phyloP scores from a whole-genome alignment of 2,797 vertebrate genomes.

The Loriculus beryllinus region DNA sequence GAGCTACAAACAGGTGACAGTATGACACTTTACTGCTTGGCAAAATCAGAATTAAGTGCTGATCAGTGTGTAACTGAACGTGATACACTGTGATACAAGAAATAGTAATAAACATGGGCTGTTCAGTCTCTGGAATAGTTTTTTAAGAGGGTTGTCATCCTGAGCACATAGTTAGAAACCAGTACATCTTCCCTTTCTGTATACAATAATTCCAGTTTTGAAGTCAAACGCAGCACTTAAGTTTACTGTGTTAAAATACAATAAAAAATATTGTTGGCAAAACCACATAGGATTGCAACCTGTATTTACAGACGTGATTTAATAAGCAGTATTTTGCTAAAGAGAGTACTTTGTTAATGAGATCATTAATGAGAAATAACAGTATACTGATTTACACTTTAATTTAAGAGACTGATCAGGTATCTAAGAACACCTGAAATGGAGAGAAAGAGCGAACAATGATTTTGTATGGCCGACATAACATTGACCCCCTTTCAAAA shows the following conservation, averaged over 20 bases:
- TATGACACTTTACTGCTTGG: not conserved
- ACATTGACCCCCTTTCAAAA: not conserved
- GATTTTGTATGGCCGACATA: not conserved
- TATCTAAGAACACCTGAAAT: not conserved
- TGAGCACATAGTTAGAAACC: not conserved
- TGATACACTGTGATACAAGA: rapidly evolving
- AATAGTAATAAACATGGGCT: not conserved
- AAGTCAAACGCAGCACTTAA: not conserved
- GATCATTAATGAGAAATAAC: not conserved
- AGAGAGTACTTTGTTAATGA: not conserved
- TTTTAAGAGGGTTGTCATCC: not conserved
- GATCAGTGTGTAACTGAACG: not conserved
- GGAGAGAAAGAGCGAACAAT: not conserved
- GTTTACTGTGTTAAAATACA: rapidly evolving
- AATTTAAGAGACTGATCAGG: not conserved
- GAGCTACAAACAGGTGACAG: not conserved
- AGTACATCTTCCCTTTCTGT: not conserved
- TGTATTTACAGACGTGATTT: not conserved
- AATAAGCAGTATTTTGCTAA: not conserved
- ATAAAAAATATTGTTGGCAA: not conserved
- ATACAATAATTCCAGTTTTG: not conserved
- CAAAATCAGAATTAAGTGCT: not conserved
- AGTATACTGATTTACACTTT: not conserved
- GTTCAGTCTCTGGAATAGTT: not conserved
- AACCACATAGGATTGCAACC: not conserved